A percentile compares a stretch with the other conserved stretches of the same genome.
These are phyloP conservation scores for Sceloporus undulatus DNA, from an alignment of 2,113 vertebrate genomes.

Conservation along the genomic window DNA sequence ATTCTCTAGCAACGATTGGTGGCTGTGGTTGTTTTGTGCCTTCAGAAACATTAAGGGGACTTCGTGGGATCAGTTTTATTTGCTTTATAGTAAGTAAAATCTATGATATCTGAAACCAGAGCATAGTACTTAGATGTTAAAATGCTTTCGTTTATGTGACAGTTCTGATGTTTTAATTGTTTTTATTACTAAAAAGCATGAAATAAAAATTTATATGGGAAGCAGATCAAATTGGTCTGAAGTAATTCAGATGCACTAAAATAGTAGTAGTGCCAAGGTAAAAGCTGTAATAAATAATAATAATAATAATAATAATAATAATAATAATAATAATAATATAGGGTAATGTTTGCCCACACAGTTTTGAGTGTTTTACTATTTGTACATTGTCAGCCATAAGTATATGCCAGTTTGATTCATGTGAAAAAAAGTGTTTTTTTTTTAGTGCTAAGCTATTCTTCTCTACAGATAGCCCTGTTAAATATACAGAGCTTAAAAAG, in stretches of 20 bases:
- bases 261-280: slow-evolving; percentile 7
- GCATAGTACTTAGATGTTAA: neutral
- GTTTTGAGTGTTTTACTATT: slow-evolving; percentile 14
- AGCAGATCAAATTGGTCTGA: neutral
- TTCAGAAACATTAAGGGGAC: neutral
- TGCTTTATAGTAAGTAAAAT: neutral
- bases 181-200: slow-evolving; percentile 15
- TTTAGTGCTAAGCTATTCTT: neutral
- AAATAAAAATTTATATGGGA: neutral
- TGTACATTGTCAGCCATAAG: neutral
- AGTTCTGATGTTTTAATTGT: neutral
- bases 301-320: neutral
- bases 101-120: neutral
- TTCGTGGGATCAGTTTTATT: neutral
- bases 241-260: neutral
- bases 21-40: neutral
- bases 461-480: neutral
- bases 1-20: neutral
- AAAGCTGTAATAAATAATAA: neutral
- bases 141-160: neutral
- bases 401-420: rapidly evolving
- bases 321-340: neutral
- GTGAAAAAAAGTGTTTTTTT: neutral
- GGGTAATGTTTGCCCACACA: neutral
- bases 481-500: neutral